phyloP scores from a whole-genome alignment of 2,888 invertebrate genomes.

The Philereme transversata region DNA sequence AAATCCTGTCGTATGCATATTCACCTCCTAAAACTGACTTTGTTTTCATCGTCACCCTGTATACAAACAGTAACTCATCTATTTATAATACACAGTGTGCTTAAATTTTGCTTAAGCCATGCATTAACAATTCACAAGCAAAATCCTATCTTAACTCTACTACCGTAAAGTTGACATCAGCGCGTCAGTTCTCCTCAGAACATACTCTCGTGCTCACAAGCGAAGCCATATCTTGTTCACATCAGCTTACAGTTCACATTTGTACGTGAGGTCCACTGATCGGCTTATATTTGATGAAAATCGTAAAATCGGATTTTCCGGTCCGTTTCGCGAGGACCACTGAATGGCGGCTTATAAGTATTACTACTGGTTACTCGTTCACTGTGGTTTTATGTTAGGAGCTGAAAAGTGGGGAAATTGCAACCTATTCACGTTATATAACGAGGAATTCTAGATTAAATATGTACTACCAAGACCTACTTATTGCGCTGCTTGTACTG shows the following conservation, averaged over 20 bases:
- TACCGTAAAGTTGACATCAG: background rate
- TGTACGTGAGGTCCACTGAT: constrained; percentile 9
- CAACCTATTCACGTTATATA: too few species aligned
- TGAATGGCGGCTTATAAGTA: constrained; percentile 43
- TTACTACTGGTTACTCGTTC: background rate
- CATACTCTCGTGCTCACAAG: background rate
- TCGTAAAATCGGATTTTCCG: constrained; percentile 52
- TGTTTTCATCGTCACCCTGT: too few species aligned
- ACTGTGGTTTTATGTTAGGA: background rate
- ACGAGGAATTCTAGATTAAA: too few species aligned
- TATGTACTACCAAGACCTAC: too few species aligned
- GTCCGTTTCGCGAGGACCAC: constrained; percentile 42
- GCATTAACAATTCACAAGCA: background rate
- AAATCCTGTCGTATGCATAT: too few species aligned
- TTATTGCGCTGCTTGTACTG: too few species aligned
- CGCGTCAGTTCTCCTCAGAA: background rate
- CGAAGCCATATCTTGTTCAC: constrained; percentile 4
- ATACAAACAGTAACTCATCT: too few species aligned
- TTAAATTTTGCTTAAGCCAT: background rate
- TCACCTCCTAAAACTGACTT: too few species aligned
- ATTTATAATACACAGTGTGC: background rate
- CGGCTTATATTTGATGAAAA: constrained; percentile 45
- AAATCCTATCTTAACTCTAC: background rate
- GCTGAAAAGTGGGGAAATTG: too few species aligned
- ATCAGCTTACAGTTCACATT: constrained; percentile 17